Base-by-base conservation (phyloP, 2,888 invertebrate species). In the Drosophila suboccidentalis region DNA sequence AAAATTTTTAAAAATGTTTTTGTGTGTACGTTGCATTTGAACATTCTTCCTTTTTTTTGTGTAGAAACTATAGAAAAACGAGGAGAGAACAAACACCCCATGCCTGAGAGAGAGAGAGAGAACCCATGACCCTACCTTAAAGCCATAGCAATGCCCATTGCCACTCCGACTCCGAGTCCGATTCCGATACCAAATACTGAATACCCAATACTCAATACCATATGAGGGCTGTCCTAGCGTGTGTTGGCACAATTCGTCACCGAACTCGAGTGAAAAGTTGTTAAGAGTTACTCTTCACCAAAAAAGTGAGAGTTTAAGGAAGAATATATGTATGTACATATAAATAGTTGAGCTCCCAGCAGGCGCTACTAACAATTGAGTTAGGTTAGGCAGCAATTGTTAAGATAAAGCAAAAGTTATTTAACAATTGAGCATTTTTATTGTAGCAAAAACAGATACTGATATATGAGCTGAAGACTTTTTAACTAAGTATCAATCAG, bases 1-100 rank as follows among this genome's bases (percentile, higher is more conserved):
- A 49, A 62, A 73, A 74, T 85, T 89, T 86, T 87, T 80, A 82
- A 82, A 86, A 87, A 70, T 70, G 78, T 82, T 78, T 84, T 78
- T 75, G 58, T 63, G 44, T 51, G 39, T 54, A 47, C 47, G 44
- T 17, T 60, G 54, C 58, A 58, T 58, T 64, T 44, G 46, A 61
- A 43, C 49, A 44, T 39, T 46, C 17, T 39, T 46, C 17, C 44
- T 22, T 39, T 47, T 75, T 85, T 87, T 85, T 84, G 78, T 82
- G 78, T 72, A 43, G 64, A 84, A 84, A 87, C 88, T 84, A 75
- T 80, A 82, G 87, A 87, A 84, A 87, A 75, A 70, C 57, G 60
- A 47, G 58, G 41, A 59, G 51, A 41, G 50, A 38, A 59, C 70
- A 77, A 22, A 22, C 22, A 22, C 76, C 70, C 76, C 73, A 70